phyloP scores from a whole-genome alignment of 1,140 invertebrate species.

The Drosophila subpulchrella region DNA sequence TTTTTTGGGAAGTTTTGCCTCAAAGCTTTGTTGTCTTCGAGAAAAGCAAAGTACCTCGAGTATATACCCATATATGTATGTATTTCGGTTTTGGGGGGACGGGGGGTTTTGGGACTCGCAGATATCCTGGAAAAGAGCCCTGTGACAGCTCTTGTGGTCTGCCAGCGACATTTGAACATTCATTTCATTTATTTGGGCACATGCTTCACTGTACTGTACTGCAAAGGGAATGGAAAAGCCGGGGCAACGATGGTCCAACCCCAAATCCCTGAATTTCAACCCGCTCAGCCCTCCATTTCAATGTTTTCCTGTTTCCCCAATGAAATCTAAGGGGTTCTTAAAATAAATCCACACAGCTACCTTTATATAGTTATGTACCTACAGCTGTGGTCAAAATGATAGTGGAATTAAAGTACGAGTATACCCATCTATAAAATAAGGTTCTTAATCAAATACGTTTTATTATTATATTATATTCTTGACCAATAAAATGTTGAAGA shows the following conservation, averaged over 20 bases:
- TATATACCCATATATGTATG: neutral
- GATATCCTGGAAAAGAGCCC: conserved; percentile 50
- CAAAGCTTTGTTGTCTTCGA: conserved; percentile 71
- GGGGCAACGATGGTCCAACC: conserved; percentile 15
- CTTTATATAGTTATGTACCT: neutral
- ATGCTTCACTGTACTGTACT: conserved; percentile 25
- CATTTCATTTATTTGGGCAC: conserved; percentile 72
- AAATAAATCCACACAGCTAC: conserved; percentile 1
- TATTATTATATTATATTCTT: too few relatives aligned
- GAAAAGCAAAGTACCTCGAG: conserved; percentile 19
- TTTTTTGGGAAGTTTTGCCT: conserved; percentile 74
- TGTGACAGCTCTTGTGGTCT: conserved; percentile 83
- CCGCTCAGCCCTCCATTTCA: neutral
- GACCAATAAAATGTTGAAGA: too few relatives aligned
- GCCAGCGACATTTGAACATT: conserved; percentile 77
- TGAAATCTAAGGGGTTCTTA: neutral
- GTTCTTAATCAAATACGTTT: too few relatives aligned
- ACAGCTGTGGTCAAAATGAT: neutral
- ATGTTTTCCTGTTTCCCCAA: conserved; percentile 9
- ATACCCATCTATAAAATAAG: too few relatives aligned
- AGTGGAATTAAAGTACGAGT: neutral
- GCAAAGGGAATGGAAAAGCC: neutral
- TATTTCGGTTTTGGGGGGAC: neutral
- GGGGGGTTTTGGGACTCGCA: conserved; percentile 5
- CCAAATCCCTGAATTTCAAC: conserved; percentile 15